phyloP scores from a whole-genome alignment of 1,140 invertebrate genomes.

The Acyrthosiphon pisum region DNA sequence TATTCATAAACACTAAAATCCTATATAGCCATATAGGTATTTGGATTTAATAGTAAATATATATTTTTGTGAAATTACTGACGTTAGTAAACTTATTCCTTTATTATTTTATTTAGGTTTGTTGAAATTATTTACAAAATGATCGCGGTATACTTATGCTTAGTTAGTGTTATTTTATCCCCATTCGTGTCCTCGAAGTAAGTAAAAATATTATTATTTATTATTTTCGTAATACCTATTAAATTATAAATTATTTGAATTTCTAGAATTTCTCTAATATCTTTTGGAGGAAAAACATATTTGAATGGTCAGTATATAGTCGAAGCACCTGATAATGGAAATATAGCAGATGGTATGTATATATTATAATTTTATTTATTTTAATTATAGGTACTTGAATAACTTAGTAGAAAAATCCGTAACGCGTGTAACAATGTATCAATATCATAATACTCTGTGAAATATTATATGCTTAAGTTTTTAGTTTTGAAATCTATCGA shows the following conservation, averaged over 20 bases:
- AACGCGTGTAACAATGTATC: background rate
- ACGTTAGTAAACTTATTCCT: background rate
- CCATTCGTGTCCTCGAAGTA: background rate
- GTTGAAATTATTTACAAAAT: background rate
- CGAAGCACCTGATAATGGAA: background rate
- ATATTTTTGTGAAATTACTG: background rate
- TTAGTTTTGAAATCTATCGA: too few relatives aligned
- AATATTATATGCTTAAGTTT: too few relatives aligned
- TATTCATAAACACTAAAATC: background rate
- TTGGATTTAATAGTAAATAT: background rate
- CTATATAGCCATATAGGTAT: background rate
- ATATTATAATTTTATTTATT: background rate
- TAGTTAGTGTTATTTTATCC: background rate
- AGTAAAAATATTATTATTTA: background rate
- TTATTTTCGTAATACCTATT: background rate
- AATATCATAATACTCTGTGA: too few relatives aligned
- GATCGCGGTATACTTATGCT: background rate
- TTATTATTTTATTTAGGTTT: background rate
- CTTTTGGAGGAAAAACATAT: background rate
- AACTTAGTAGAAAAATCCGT: background rate
- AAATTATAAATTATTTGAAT: background rate
- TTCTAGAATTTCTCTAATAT: background rate
- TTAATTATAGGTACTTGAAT: background rate
- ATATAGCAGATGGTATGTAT: background rate
- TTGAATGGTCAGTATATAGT: background rate